Percentiles rank a stretch among this genome's conserved stretches.
Evolutionary conservation across 2,888 invertebrate genomes (phyloP).

Genomic region (Onchidella celtica): DNA sequence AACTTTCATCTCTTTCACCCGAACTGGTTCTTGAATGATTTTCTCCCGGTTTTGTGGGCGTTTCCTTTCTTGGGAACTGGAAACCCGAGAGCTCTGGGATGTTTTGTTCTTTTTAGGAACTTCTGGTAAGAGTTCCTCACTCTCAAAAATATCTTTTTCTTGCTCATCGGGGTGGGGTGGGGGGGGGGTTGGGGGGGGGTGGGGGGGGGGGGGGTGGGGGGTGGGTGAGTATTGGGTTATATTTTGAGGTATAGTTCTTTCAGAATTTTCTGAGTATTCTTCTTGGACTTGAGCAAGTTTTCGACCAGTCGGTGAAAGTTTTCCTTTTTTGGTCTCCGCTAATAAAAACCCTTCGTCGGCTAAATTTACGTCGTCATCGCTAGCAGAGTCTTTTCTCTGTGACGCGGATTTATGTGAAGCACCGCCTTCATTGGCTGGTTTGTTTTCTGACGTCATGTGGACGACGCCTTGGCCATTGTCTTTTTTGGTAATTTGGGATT

Average conservation of each 20-base stretch:
- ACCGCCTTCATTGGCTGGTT: not conserved
- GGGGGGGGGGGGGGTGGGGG: no score
- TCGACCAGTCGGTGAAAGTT: not conserved
- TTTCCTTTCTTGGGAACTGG: not conserved
- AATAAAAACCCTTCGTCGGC: slow-evolving; percentile 21
- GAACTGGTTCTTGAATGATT: not conserved
- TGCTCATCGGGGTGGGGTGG: no score
- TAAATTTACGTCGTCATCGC: slow-evolving; percentile 3
- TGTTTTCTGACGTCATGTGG: not conserved
- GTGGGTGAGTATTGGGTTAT: not conserved
- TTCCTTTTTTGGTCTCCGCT: not conserved
- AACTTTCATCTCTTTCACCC: not conserved
- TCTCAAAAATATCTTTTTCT: not conserved
- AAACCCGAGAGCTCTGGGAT: not conserved
- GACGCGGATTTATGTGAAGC: not conserved
- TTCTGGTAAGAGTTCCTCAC: not conserved
- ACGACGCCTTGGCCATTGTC: not conserved
- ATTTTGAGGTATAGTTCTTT: not conserved
- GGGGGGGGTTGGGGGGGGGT: no score
- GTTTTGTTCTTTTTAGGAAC: not conserved
- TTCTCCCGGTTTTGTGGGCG: not conserved
- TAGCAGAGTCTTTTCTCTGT: not conserved
- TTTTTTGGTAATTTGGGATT: no score
- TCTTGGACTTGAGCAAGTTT: slow-evolving; percentile 18
- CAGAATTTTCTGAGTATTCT: not conserved